These are phyloP conservation scores for Cyprinodon diabolis DNA, from an alignment of 2,797 vertebrate genomes.

Conservation along the genomic window DNA sequence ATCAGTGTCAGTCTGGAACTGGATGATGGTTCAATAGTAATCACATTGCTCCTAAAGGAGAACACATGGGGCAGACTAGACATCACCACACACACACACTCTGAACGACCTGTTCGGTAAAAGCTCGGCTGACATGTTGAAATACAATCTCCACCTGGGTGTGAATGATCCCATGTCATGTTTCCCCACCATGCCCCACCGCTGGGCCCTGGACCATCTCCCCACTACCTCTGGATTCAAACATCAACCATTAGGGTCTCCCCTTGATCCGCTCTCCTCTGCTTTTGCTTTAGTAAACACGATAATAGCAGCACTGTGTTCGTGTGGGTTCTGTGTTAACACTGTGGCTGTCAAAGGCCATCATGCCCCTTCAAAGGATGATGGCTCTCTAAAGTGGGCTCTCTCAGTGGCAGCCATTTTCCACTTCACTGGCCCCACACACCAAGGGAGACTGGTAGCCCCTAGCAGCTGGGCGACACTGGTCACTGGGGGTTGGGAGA, in stretches of 20 bases:
- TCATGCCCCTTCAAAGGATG: constrained; percentile 82
- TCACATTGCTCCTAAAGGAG: constrained; percentile 14
- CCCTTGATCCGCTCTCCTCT: constrained; percentile 60
- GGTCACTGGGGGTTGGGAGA: constrained; percentile 71
- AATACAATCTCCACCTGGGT: constrained; percentile 59
- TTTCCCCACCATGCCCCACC: constrained; percentile 53
- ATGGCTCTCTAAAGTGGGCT: constrained; percentile 84
- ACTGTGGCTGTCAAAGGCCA: constrained; percentile 81
- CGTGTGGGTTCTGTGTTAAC: constrained; percentile 76
- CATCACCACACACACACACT: neutral
- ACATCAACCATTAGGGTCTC: constrained; percentile 63
- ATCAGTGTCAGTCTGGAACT: constrained; percentile 15
- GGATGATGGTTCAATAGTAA: constrained; percentile 14
- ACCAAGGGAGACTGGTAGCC: constrained; percentile 75
- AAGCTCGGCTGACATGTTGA: constrained; percentile 46
- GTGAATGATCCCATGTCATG: constrained; percentile 60
- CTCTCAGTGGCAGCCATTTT: constrained; percentile 82
- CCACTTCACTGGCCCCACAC: constrained; percentile 82
- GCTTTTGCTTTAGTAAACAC: constrained; percentile 76
- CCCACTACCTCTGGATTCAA: constrained; percentile 57
- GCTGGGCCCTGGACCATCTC: constrained; percentile 37
- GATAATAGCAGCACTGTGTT: constrained; percentile 73
- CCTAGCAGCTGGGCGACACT: constrained; percentile 76
- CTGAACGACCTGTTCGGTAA: constrained; percentile 22
- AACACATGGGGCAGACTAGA: constrained; percentile 17